Evolutionary conservation across 92 coral and sea anemone species (phyloP), one percentile per base, ranked within the genome.

Genomic region (Diadumene lineata): DNA sequence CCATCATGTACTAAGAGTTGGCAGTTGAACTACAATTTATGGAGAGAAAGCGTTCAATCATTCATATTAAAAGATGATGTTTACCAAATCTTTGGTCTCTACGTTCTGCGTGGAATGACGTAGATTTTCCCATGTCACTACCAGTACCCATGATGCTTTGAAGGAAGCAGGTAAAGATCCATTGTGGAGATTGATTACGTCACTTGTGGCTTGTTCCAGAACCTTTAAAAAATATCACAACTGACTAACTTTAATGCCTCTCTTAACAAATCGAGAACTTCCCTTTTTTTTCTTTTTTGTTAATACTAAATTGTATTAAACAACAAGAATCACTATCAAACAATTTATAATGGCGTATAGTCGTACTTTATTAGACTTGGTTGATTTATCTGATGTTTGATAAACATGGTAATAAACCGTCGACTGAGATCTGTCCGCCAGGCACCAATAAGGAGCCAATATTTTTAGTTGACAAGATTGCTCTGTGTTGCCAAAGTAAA

Each of bases 391-490:
- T 31, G 28, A 43, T 6, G 3, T 23, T 7, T 48, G n/a, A 30
- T 76, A 76, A 16, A 64, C 70, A 4, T 76, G 73, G 51, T 76
- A 76, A 46, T 46, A 76, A 13, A 76, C 81, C 18, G 30, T 11
- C 17, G 73, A 64, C 0, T 56, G 66, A 30, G 31, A 43, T 17
- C 72, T 31, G 56, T 79, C 68, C 1, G 78, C 68, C 23, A 77
- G 65, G 18, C 78, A 66, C 89, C 89, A 85, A 69, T 85, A 85
- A 0, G 81, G 78, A 29, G 89, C 89, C 31, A 85, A 7, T 30
- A 85, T 73, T 19, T 74, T 11, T 24, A 60, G 28, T 16, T 17
- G 43, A 26, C 73, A 60, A 19, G 68, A 58, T 61, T 82, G 70
- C 6, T 30, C 34, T 16, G 70, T 57, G 31, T 43, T 53, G 13